These are phyloP conservation scores for Caenorhabditis uteleia DNA, from an alignment of 2,888 invertebrate genomes.

Conservation along the genomic window DNA sequence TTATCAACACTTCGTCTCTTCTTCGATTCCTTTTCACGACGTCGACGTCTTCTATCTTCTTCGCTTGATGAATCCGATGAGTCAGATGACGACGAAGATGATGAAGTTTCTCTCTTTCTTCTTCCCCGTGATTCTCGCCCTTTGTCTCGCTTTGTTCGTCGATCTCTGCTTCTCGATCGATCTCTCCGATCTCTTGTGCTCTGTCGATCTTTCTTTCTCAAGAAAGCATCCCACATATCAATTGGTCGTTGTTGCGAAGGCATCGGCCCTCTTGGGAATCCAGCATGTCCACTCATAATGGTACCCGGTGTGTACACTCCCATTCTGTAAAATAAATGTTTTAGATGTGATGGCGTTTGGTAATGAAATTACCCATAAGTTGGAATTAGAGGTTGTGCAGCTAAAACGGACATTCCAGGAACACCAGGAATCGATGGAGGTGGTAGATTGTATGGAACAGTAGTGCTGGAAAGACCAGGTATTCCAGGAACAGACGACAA, in stretches of 20 bases:
- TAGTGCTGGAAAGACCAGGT: background rate
- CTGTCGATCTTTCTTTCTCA: conserved; percentile 22
- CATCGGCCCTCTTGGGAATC: conserved; percentile 10
- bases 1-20: conserved; percentile 9
- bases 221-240: conserved; percentile 35
- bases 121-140: conserved; percentile 12
- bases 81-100: conserved; percentile 7
- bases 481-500: background rate
- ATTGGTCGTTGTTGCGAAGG: conserved; percentile 4
- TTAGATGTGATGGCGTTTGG: too few species aligned
- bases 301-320: too few species aligned
- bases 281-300: conserved; percentile 14
- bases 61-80: conserved; percentile 8
- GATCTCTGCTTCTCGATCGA: conserved; percentile 9
- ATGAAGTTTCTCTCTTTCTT: conserved; percentile 22
- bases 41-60: conserved; percentile 9
- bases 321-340: too few species aligned
- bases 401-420: conserved; percentile 7
- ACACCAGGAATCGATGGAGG: conserved; percentile 8
- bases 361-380: conserved; percentile 7
- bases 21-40: conserved; percentile 12
- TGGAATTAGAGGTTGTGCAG: conserved; percentile 1
- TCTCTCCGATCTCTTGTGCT: conserved; percentile 4
- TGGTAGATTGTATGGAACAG: background rate
- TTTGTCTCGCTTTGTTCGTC: conserved; percentile 10